These are phyloP conservation scores for Semibalanus balanoides DNA, from an alignment of 1,140 invertebrate genomes.

Conservation along the genomic window DNA sequence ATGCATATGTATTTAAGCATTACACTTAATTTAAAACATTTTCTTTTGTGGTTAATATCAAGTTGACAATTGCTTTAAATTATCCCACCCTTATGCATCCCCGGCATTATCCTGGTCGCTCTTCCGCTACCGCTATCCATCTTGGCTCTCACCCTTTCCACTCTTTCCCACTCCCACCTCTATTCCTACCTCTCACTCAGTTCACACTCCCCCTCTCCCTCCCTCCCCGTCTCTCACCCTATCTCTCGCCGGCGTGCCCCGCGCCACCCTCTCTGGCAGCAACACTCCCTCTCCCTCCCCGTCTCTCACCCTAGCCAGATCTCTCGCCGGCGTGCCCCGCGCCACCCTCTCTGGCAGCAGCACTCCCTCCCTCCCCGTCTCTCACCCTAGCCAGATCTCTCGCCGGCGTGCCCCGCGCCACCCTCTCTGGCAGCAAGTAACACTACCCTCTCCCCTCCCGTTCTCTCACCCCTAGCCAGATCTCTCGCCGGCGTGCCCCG, in stretches of 20 bases:
- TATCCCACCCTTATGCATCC: no score
- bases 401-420: not conserved
- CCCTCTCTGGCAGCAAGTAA: conserved; percentile 29
- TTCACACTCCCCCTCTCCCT: conserved; percentile 26
- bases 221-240: not conserved
- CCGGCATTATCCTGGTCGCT: no score
- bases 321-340: not conserved
- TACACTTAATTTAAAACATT: no score
- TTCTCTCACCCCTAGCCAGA: no score
- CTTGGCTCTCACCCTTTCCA: conserved; percentile 26
- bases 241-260: not conserved
- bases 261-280: conserved; percentile 26
- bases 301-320: not conserved
- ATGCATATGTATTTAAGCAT: no score
- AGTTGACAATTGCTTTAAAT: no score
- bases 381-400: not conserved
- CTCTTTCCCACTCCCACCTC: conserved; percentile 36
- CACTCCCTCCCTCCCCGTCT: not conserved
- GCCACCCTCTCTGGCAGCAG: conserved; percentile 27
- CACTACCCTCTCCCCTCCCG: not conserved
- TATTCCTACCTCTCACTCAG: not conserved
- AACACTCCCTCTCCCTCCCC: conserved; percentile 44
- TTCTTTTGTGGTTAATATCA: no score
- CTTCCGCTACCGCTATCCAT: no score
- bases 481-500: no score